phyloP scores from a whole-genome alignment of 2,888 invertebrate species.

The Hydropsyche betteni region DNA sequence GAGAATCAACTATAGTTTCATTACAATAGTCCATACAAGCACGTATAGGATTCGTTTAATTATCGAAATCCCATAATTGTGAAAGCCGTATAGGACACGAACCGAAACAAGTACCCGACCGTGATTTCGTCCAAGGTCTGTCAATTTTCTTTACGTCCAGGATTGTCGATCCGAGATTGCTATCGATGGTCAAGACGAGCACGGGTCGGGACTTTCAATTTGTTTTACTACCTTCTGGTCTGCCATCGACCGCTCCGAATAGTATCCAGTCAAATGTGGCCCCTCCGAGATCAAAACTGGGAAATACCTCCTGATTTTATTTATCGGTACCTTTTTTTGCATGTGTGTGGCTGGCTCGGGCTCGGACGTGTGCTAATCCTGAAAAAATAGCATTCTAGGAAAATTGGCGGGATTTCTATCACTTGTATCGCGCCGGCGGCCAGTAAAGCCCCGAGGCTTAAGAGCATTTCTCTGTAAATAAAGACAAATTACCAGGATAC shows the following conservation, averaged over 20 bases:
- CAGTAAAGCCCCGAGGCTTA: constrained; percentile 20
- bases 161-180: constrained; percentile 40
- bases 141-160: constrained; percentile 45
- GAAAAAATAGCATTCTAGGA: constrained; percentile 19
- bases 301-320: constrained; percentile 1
- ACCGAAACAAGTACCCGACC: constrained; percentile 16
- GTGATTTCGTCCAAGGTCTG: constrained; percentile 32
- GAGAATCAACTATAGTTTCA: too few species aligned
- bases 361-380: constrained; percentile 1
- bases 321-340: background rate
- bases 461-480: constrained; percentile 19
- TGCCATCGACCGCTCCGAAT: constrained; percentile 4
- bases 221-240: constrained; percentile 43
- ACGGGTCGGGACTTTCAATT: constrained; percentile 42
- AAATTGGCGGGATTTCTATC: constrained; percentile 24
- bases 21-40: too few species aligned
- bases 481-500: constrained; percentile 30
- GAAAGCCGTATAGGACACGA: constrained; percentile 23
- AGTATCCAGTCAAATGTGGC: constrained; percentile 7
- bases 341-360: too few species aligned
- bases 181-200: constrained; percentile 39
- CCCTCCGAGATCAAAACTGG: background rate
- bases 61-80: background rate
- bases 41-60: background rate
- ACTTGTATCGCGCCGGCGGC: constrained; percentile 17